A percentile compares a stretch with the other conserved stretches of the same genome.
phyloP scores from a whole-genome alignment of 2,797 vertebrate species.

The Poeciliopsis paucimaculata region DNA sequence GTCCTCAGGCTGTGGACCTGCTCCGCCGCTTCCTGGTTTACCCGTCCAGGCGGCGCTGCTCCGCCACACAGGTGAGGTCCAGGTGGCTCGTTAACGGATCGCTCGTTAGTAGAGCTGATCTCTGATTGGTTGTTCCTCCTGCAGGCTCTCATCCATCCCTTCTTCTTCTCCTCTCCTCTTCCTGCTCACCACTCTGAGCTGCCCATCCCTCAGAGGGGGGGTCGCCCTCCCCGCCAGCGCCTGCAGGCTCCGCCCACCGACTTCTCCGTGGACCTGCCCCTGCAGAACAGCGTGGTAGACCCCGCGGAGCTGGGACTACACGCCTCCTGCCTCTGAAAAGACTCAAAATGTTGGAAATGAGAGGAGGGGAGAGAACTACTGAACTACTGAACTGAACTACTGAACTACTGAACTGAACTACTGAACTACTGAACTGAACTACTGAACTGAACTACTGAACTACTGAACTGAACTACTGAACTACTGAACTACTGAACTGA shows the following conservation, averaged over 20 bases:
- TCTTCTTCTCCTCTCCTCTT: slow-evolving; percentile 88
- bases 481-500: too few relatives aligned
- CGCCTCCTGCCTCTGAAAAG: slow-evolving; percentile 55
- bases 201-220: slow-evolving; percentile 85
- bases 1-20: slow-evolving; percentile 84
- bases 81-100: too few relatives aligned
- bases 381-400: background rate
- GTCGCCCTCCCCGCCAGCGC: slow-evolving; percentile 75
- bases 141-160: slow-evolving; percentile 88
- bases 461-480: too few relatives aligned
- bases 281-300: slow-evolving; percentile 83
- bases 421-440: background rate
- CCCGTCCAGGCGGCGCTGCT: slow-evolving; percentile 82
- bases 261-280: slow-evolving; percentile 83
- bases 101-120: too few relatives aligned
- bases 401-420: too few relatives aligned
- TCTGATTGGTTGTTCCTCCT: background rate
- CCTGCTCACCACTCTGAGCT: slow-evolving; percentile 91
- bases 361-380: too few relatives aligned
- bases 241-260: slow-evolving; percentile 81
- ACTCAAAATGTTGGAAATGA: background rate
- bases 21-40: slow-evolving; percentile 88
- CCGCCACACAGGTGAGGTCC: slow-evolving; percentile 81
- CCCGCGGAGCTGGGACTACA: slow-evolving; percentile 75
- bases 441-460: too few relatives aligned